A percentile compares a stretch with the other conserved stretches of the same genome.
These are phyloP conservation scores for Cisticola juncidis DNA, from an alignment of 2,113 vertebrate genomes.

Conservation along the genomic window DNA sequence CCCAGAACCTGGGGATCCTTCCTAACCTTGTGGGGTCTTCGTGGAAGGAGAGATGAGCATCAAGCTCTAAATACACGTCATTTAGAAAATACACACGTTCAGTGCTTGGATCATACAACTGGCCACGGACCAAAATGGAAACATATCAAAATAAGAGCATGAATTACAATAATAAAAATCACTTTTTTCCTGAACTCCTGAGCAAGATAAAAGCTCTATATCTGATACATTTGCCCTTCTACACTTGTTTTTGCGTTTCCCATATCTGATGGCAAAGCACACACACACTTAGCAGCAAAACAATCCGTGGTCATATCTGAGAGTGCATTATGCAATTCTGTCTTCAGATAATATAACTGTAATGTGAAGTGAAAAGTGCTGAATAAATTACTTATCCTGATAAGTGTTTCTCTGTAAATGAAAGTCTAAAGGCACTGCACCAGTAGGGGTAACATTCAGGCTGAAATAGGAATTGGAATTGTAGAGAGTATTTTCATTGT, in stretches of 20 bases:
- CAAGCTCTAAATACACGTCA: neutral
- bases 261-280: neutral
- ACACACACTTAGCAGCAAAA: neutral
- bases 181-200: neutral
- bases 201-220: neutral
- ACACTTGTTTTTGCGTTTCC: neutral
- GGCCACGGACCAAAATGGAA: neutral
- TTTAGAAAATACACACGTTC: neutral
- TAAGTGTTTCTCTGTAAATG: neutral
- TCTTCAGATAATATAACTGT: neutral
- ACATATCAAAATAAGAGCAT: neutral
- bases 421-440: neutral
- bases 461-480: neutral
- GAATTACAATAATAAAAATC: neutral
- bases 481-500: neutral
- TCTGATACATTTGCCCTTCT: neutral
- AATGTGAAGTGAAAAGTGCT: neutral
- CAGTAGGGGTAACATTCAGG: neutral
- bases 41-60: neutral
- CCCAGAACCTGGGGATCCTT: neutral
- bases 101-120: neutral
- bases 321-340: neutral
- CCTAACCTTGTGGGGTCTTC: accelerated
- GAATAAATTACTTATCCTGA: neutral
- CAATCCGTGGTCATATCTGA: neutral